Percentiles rank a stretch among this genome's conserved stretches.
phyloP scores from a whole-genome alignment of 2,888 invertebrate species.

The Emesis furor region DNA sequence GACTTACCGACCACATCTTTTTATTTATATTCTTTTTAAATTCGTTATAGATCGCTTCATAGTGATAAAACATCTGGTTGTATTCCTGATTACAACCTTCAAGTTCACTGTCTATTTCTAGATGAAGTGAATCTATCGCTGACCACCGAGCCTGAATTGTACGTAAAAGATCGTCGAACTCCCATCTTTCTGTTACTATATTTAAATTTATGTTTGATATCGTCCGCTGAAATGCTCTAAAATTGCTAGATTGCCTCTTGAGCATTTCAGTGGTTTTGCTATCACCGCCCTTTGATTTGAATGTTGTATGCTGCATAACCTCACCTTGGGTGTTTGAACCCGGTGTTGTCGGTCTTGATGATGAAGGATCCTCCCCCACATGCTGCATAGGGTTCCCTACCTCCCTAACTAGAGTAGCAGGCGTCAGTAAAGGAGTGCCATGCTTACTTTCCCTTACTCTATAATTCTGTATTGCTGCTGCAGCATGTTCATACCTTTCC shows the following conservation, averaged over 20 bases:
- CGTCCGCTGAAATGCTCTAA: constrained; percentile 36
- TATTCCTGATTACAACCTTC: no score
- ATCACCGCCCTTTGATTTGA: constrained; percentile 17
- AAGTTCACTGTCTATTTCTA: no score
- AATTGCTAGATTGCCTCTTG: constrained; percentile 39
- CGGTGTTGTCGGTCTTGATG: constrained; percentile 3
- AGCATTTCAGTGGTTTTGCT: constrained; percentile 39
- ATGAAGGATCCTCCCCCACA: not conserved
- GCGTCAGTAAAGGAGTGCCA: not conserved
- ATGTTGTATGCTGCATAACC: constrained; percentile 3
- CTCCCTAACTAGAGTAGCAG: not conserved
- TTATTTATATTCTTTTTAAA: no score
- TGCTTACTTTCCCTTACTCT: constrained; percentile 18
- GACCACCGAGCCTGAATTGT: constrained; percentile 16
- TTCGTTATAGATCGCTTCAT: no score
- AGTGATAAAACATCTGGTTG: no score
- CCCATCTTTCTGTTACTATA: no score
- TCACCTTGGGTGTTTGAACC: not conserved
- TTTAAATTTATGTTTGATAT: no score
- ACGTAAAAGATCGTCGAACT: not conserved
- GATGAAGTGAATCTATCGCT: constrained; percentile 21
- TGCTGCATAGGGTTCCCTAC: not conserved
- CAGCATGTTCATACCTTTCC: not conserved
- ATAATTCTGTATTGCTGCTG: not conserved
- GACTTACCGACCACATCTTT: no score